Conservation (phyloP, 2,113 vertebrate species). For the Acanthisitta chloris region DNA sequence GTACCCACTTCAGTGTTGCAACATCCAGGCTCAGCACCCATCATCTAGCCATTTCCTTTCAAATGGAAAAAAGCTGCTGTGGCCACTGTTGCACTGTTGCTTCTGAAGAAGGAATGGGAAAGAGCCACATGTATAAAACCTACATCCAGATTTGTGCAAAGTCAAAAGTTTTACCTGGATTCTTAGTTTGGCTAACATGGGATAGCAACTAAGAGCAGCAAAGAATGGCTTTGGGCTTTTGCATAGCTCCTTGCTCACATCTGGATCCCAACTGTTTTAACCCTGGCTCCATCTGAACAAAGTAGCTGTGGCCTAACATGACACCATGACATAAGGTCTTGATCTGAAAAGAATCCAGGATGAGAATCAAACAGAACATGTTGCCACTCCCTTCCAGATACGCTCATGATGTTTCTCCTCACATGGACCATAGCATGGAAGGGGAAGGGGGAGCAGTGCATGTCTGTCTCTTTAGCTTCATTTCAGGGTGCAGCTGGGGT, state of each 20-base stretch:
- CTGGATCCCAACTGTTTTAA: background rate
- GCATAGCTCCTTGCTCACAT: background rate
- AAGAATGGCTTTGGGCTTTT: background rate
- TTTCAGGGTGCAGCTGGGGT: background rate
- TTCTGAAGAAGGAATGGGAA: background rate
- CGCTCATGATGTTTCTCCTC: accelerated
- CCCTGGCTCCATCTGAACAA: background rate
- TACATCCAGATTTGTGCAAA: background rate
- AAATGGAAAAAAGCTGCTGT: background rate
- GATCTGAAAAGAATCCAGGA: background rate
- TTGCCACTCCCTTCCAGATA: background rate
- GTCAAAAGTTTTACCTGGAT: background rate
- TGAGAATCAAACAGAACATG: background rate
- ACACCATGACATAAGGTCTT: background rate
- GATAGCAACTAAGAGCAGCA: background rate
- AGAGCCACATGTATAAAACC: background rate
- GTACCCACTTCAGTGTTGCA: background rate
- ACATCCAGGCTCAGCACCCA: background rate
- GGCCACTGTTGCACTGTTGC: background rate
- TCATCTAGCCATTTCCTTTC: background rate
- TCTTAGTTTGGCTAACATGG: background rate
- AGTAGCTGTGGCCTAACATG: background rate
- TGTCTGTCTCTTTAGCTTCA: background rate
- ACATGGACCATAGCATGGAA: background rate
- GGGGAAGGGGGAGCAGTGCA: background rate